These are phyloP conservation scores for Aspidoscelis tigris DNA, from an alignment of 2,113 vertebrate species.

Conservation along the genomic window DNA sequence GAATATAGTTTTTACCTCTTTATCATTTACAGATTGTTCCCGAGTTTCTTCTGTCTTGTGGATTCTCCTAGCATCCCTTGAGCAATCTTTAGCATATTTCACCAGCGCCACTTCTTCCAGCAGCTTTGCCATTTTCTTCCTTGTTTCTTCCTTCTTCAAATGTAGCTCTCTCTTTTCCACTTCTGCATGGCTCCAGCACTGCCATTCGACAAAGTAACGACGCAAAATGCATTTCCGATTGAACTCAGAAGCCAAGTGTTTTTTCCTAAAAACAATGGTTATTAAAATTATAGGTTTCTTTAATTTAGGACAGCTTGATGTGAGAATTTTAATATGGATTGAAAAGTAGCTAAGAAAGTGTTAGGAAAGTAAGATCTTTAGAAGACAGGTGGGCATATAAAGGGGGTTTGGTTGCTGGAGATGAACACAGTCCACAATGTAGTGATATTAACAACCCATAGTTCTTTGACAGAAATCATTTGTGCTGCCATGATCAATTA, in stretches of 20 bases:
- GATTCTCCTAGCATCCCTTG: conserved; percentile 17
- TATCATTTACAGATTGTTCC: conserved; percentile 42
- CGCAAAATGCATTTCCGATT: conserved; percentile 80
- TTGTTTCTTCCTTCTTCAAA: conserved; percentile 80
- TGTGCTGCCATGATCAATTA: too few relatives aligned
- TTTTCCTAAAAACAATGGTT: conserved; percentile 74
- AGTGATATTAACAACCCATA: too few relatives aligned
- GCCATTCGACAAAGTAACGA: conserved; percentile 84
- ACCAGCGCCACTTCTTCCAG: conserved; percentile 78
- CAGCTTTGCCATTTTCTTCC: conserved; percentile 85
- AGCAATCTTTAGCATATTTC: conserved; percentile 52
- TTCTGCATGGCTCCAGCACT: conserved; percentile 78
- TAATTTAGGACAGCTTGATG: not conserved
- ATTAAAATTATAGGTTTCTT: conserved; percentile 19
- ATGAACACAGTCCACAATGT: not conserved
- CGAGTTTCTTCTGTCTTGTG: conserved; percentile 29
- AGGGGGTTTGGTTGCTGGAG: not conserved
- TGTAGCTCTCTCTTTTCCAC: conserved; percentile 76
- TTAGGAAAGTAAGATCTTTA: not conserved
- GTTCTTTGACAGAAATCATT: too few relatives aligned
- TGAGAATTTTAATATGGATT: not conserved
- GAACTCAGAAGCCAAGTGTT: conserved; percentile 79
- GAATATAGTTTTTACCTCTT: conserved; percentile 56
- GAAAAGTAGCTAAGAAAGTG: not conserved
- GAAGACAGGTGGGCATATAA: not conserved